phyloP scores from a whole-genome alignment of 1,140 invertebrate species.

The Nebria ingens region DNA sequence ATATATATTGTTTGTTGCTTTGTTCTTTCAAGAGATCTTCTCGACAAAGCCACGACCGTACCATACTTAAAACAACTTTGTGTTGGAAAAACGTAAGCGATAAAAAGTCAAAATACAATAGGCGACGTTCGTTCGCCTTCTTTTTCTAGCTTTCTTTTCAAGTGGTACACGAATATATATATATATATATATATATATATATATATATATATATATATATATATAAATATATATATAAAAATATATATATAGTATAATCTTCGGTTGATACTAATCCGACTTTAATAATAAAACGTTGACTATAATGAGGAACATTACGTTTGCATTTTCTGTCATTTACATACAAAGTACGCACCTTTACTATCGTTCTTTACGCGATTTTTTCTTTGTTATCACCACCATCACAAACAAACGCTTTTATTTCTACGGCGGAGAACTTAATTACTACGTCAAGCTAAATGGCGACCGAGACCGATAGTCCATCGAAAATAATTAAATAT shows the following conservation, averaged over 20 bases:
- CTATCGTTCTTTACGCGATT: neutral
- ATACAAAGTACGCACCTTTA: neutral
- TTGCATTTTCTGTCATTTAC: neutral
- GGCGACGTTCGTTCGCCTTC: neutral
- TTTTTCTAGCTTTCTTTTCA: too few species aligned
- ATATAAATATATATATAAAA: too few species aligned
- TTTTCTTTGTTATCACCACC: neutral
- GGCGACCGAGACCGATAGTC: neutral
- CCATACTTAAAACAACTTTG: neutral
- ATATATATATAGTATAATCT: too few species aligned
- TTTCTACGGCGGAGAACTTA: neutral
- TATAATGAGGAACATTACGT: neutral
- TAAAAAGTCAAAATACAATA: neutral
- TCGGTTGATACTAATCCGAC: neutral
- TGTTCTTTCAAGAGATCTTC: neutral
- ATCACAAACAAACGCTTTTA: neutral
- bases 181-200: too few species aligned
- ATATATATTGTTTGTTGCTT: neutral
- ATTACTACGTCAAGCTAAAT: neutral
- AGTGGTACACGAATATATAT: too few species aligned
- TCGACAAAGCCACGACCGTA: neutral
- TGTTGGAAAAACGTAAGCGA: neutral
- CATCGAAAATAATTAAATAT: neutral
- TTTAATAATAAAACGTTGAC: neutral
- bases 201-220: too few species aligned